A percentile compares a stretch with the other conserved stretches of the same genome.
Conservation (phyloP, 2,797 vertebrate genomes). For the Garrulus glandarius region DNA sequence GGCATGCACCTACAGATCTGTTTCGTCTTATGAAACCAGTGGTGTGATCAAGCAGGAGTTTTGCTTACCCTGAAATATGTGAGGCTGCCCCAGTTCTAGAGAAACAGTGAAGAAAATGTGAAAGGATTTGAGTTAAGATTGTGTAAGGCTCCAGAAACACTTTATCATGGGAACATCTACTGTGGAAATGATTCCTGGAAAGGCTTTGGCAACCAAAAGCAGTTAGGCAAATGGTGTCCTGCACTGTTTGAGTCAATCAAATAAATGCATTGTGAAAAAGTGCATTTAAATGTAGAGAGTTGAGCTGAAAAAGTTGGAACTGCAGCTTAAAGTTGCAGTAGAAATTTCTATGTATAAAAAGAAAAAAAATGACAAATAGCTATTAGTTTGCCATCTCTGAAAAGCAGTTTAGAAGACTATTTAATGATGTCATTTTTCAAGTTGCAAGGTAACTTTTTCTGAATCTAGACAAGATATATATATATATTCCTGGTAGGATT, state of each 20-base stretch:
- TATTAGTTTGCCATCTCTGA: neutral
- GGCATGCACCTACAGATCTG: neutral
- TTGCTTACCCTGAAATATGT: neutral
- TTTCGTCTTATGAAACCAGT: neutral
- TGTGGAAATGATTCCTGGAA: neutral
- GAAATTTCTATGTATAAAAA: neutral
- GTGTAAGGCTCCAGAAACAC: rapidly evolving
- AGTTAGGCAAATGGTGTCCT: neutral
- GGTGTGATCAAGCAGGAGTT: neutral
- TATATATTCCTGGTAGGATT: neutral
- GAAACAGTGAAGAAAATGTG: neutral
- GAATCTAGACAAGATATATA: neutral
- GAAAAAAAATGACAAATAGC: rapidly evolving
- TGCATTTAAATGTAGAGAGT: neutral
- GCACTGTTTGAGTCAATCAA: neutral
- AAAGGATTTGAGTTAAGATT: neutral
- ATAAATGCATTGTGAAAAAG: neutral
- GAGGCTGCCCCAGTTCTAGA: neutral
- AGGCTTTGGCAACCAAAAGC: neutral
- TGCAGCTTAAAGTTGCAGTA: neutral
- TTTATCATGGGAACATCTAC: rapidly evolving
- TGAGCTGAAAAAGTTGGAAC: neutral
- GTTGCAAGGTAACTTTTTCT: neutral
- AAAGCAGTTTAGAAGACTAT: neutral
- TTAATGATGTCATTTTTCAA: neutral